Percentiles rank a stretch among this genome's conserved stretches.
phyloP scores from a whole-genome alignment of 2,113 vertebrate genomes.

The Amia ocellicauda region DNA sequence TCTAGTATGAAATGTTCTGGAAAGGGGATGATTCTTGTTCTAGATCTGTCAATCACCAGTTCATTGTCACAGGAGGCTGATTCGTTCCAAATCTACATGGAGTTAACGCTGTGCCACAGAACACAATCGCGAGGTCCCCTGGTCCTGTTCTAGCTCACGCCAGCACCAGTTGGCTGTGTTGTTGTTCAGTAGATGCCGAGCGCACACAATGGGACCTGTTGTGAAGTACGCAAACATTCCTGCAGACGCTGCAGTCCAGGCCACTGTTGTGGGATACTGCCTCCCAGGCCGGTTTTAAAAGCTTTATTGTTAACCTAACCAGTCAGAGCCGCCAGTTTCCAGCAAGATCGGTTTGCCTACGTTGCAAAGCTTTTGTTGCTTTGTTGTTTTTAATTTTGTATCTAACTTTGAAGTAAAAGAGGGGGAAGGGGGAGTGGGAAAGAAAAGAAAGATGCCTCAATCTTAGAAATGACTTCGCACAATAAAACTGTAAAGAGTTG shows the following conservation, averaged over 20 bases:
- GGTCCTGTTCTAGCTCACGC: too few species aligned
- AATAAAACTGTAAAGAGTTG: neutral
- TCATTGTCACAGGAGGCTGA: too few species aligned
- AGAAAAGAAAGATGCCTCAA: neutral
- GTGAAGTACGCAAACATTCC: neutral
- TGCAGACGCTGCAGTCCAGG: constrained; percentile 12
- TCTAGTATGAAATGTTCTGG: too few species aligned
- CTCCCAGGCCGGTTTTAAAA: neutral
- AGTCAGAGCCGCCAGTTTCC: neutral
- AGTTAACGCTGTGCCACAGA: too few species aligned
- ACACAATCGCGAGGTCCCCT: too few species aligned
- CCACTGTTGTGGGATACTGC: neutral
- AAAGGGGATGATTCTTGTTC: too few species aligned
- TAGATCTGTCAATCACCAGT: too few species aligned
- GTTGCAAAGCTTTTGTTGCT: constrained; percentile 1
- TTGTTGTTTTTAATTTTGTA: neutral
- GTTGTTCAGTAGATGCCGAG: too few species aligned
- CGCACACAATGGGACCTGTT: too few species aligned
- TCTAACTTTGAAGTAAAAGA: neutral
- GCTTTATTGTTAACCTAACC: constrained; percentile 4
- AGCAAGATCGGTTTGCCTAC: neutral
- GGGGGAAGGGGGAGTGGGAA: neutral
- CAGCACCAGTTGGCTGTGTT: too few species aligned
- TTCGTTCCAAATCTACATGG: too few species aligned
- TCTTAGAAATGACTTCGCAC: neutral